A percentile compares a stretch with the other conserved stretches of the same genome.
These are phyloP conservation scores for Sisor rabdophorus DNA, from an alignment of 2,113 vertebrate species.

Conservation along the genomic window DNA sequence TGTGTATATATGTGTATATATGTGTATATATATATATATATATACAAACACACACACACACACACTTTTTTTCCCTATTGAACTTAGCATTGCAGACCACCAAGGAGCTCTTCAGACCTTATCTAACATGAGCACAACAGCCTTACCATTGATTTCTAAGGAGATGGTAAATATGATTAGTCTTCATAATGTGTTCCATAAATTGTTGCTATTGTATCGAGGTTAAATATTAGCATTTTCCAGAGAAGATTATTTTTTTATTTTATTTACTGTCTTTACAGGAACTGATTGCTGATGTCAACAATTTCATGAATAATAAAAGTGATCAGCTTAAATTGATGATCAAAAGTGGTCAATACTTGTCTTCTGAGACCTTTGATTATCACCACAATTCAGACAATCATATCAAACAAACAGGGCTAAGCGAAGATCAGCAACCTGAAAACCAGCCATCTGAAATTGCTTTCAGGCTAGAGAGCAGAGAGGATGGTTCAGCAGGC, in stretches of 20 bases:
- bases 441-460: constrained; percentile 30
- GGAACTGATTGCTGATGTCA: neutral
- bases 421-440: neutral
- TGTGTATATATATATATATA: neutral
- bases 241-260: neutral
- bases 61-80: too few relatives aligned
- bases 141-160: neutral
- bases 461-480: constrained; percentile 1
- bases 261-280: constrained; percentile 8
- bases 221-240: neutral
- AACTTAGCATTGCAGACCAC: neutral
- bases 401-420: constrained; percentile 41
- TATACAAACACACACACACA: too few relatives aligned
- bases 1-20: too few relatives aligned
- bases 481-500: constrained; percentile 18
- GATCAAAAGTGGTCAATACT: neutral
- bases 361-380: constrained; percentile 40
- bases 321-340: neutral
- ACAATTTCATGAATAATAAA: neutral
- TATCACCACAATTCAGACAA: constrained; percentile 17
- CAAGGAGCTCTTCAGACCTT: neutral
- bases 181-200: neutral
- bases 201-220: neutral
- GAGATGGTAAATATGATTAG: neutral
- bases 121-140: neutral